phyloP scores from a whole-genome alignment of 2,888 invertebrate species.

The Drosophila anomalata region DNA sequence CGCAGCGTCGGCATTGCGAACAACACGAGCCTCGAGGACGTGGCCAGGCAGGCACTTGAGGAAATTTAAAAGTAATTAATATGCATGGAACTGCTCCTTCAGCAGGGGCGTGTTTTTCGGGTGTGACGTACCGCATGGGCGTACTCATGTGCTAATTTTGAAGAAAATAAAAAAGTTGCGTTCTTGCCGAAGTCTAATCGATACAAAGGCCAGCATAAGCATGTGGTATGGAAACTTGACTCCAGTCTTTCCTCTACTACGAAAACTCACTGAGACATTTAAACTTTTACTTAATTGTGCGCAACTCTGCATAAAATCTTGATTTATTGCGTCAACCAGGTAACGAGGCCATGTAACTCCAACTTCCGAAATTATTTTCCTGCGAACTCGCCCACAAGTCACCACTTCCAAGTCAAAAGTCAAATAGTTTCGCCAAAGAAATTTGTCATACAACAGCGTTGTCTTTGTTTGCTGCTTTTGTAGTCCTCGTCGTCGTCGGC shows the following conservation, averaged over 20 bases:
- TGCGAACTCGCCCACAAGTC: constrained; percentile 18
- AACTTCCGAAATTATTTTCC: constrained; percentile 49
- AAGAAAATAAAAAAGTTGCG: background rate
- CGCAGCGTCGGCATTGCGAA: constrained; percentile 39
- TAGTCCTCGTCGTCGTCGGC: constrained; percentile 46
- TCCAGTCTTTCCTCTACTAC: background rate
- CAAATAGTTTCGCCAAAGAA: constrained; percentile 80
- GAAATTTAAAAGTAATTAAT: constrained; percentile 66
- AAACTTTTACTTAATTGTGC: constrained; percentile 80
- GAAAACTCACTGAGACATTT: constrained; percentile 58
- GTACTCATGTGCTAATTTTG: constrained; percentile 19
- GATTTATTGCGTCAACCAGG: constrained; percentile 77
- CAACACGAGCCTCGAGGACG: constrained; percentile 38
- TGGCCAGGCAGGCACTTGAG: constrained; percentile 22
- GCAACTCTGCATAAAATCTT: constrained; percentile 81
- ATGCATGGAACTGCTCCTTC: constrained; percentile 57
- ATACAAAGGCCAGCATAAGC: background rate
- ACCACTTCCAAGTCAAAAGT: constrained; percentile 74
- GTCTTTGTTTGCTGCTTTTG: constrained; percentile 28
- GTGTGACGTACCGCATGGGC: constrained; percentile 19
- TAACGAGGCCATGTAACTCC: constrained; percentile 33
- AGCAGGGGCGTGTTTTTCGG: background rate
- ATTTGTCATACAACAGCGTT: constrained; percentile 77
- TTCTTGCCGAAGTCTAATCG: background rate
- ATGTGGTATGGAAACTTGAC: no score